Evolutionary conservation across 2,113 vertebrate genomes (phyloP).

Genomic region (Callionymus lyra): DNA sequence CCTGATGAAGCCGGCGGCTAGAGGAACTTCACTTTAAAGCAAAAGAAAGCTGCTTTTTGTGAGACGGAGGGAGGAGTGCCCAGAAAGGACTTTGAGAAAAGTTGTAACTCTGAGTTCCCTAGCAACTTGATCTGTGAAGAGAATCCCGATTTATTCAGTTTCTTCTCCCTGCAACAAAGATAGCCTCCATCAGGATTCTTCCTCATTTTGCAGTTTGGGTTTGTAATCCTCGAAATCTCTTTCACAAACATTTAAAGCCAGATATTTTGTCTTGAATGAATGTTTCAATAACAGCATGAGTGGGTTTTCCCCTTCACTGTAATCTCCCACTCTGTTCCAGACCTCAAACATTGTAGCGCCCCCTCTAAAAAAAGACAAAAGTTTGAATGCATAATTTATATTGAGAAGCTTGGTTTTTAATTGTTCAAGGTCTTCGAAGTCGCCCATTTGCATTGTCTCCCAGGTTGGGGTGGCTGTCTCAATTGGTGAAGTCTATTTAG

Average conservation of each 20-base stretch:
- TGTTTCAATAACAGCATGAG: conserved; percentile 16
- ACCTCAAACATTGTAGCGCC: conserved; percentile 22
- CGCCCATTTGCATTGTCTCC: conserved; percentile 54
- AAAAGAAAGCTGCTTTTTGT: conserved; percentile 42
- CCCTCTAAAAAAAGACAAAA: conserved; percentile 37
- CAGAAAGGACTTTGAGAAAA: conserved; percentile 40
- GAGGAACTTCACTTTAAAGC: conserved; percentile 34
- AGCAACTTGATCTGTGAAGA: conserved; percentile 49
- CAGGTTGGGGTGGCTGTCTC: conserved; percentile 56
- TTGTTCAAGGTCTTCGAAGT: conserved; percentile 64
- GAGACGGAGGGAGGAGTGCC: conserved; percentile 24
- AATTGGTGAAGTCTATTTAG: conserved; percentile 47
- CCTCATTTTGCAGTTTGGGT: conserved; percentile 2
- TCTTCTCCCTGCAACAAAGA: conserved; percentile 1
- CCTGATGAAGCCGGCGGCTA: conserved; percentile 41
- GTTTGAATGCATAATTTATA: conserved; percentile 63
- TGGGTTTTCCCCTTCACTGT: conserved; percentile 24
- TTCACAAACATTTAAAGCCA: conserved; percentile 6
- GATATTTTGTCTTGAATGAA: conserved; percentile 6
- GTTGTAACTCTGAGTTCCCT: conserved; percentile 48
- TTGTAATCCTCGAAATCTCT: conserved; percentile 3
- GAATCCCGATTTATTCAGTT: conserved; percentile 18
- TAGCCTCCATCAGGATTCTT: neutral
- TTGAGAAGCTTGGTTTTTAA: conserved; percentile 54
- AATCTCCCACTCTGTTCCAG: conserved; percentile 24